Percentiles rank a stretch among this genome's conserved stretches.
Conservation (phyloP, 2,113 vertebrate species). For the Charina bottae region DNA sequence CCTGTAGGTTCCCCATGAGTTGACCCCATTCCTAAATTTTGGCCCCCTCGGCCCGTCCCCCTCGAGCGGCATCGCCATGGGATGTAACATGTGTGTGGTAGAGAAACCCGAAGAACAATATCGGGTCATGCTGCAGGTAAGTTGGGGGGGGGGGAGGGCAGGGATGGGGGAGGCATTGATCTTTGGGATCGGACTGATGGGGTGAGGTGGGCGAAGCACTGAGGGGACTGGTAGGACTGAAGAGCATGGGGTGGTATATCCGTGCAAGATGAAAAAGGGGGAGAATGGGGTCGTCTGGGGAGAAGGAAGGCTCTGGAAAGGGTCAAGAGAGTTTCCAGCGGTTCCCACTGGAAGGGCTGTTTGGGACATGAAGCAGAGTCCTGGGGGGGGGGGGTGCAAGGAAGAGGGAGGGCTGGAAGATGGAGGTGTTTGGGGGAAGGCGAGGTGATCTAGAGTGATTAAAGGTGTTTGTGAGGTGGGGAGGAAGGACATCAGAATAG, state of each 20-base stretch:
- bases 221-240: background rate
- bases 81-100: constrained; percentile 94
- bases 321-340: background rate
- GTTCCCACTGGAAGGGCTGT: background rate
- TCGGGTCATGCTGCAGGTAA: constrained; percentile 93
- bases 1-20: constrained; percentile 11
- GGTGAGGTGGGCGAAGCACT: background rate
- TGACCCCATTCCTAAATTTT: constrained; percentile 28
- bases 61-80: constrained; percentile 76
- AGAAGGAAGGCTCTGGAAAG: background rate
- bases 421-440: background rate
- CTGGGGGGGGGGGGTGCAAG: background rate
- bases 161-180: background rate
- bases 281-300: background rate
- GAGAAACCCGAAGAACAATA: constrained; percentile 91
- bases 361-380: background rate
- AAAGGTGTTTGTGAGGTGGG: background rate
- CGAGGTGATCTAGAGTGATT: background rate
- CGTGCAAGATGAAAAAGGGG: background rate
- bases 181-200: background rate
- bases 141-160: constrained; percentile 38
- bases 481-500: background rate
- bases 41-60: constrained; percentile 19
- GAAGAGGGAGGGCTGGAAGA: background rate
- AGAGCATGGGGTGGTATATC: background rate